These are phyloP conservation scores for Peromyscus californicus DNA, from an alignment of 2,113 vertebrate species.

Conservation along the genomic window DNA sequence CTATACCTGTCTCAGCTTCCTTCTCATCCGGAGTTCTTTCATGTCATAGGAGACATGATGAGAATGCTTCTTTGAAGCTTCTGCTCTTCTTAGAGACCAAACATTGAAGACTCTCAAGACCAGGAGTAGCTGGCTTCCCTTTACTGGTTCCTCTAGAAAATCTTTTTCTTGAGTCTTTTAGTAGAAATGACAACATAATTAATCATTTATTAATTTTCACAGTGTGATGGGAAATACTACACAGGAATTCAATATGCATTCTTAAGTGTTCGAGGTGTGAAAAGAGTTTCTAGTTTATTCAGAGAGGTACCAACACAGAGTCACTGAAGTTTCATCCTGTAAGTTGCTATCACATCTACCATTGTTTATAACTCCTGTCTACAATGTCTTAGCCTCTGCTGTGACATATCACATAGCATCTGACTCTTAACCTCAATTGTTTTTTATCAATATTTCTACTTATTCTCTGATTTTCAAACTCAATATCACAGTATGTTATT, in stretches of 20 bases:
- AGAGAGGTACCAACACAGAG: neutral
- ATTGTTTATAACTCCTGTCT: neutral
- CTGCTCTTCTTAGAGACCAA: neutral
- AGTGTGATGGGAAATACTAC: neutral
- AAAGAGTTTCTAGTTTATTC: neutral
- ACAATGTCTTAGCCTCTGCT: neutral
- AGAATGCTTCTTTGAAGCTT: neutral
- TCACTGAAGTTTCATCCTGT: neutral
- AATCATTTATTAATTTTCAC: neutral
- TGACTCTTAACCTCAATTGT: neutral
- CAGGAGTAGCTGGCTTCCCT: neutral
- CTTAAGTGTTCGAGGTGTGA: neutral
- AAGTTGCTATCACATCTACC: neutral
- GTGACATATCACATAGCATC: neutral
- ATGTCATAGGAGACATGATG: neutral
- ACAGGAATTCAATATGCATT: neutral
- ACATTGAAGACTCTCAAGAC: neutral
- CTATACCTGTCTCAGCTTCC: rapidly evolving
- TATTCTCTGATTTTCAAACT: neutral
- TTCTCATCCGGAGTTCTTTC: neutral
- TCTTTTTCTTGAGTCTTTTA: neutral
- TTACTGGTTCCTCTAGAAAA: neutral
- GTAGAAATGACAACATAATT: neutral
- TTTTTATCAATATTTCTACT: neutral
- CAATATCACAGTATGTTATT: neutral